Conservation (phyloP, 2,113 vertebrate species). For the Pandion haliaetus region DNA sequence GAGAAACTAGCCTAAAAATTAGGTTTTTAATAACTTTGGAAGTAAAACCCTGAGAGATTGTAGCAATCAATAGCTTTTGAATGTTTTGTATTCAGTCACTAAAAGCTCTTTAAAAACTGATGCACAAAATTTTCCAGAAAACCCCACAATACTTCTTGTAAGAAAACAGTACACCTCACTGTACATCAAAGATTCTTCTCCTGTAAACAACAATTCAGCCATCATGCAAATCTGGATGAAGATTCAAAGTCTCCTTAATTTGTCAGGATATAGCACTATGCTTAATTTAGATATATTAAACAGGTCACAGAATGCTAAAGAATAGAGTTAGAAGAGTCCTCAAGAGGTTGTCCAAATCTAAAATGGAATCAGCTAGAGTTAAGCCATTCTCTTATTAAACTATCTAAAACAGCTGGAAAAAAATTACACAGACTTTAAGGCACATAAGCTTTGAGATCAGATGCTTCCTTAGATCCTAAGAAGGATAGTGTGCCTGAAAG, state of each 20-base stretch:
- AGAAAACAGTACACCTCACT: not conserved
- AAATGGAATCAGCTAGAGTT: not conserved
- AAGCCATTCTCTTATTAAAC: not conserved
- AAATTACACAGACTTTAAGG: not conserved
- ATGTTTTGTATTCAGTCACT: not conserved
- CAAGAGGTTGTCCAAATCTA: not conserved
- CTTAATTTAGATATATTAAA: not conserved
- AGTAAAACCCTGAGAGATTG: not conserved
- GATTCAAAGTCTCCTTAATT: not conserved
- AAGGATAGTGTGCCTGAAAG: not conserved
- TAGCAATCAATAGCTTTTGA: not conserved
- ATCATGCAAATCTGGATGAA: not conserved
- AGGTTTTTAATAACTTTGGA: not conserved
- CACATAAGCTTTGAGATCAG: not conserved
- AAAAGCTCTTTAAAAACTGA: not conserved
- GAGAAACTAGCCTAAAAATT: not conserved
- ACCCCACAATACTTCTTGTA: not conserved
- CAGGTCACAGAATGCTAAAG: not conserved
- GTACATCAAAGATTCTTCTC: not conserved
- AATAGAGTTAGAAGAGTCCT: not conserved
- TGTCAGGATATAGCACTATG: not conserved
- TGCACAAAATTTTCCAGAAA: not conserved
- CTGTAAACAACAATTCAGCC: not conserved
- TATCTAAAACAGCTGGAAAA: not conserved
- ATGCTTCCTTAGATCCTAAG: not conserved